Percentiles rank a stretch among this genome's conserved stretches.
These are phyloP conservation scores for Cyprinodon brontotheroides DNA, from an alignment of 2,113 vertebrate genomes.

Conservation along the genomic window DNA sequence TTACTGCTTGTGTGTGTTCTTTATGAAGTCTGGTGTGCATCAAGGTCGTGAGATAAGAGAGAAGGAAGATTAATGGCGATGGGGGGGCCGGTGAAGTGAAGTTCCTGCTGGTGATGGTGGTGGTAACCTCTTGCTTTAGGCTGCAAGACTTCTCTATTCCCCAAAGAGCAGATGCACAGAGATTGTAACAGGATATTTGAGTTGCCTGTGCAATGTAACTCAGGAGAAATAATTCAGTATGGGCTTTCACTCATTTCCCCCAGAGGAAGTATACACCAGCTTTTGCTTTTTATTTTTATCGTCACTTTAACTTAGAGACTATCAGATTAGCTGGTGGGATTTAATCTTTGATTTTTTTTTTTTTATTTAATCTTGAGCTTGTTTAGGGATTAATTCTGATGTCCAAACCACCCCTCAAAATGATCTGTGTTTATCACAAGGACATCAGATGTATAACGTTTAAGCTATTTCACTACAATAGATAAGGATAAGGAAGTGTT, in stretches of 20 bases:
- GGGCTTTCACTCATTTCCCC: constrained; percentile 13
- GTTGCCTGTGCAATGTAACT: constrained; percentile 5
- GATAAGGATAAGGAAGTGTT: background rate
- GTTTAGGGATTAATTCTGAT: constrained; percentile 24
- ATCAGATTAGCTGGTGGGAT: constrained; percentile 3
- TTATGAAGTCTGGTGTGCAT: constrained; percentile 21
- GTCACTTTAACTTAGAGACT: constrained; percentile 7
- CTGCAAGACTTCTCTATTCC: constrained; percentile 15
- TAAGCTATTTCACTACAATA: background rate
- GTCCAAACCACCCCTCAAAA: constrained; percentile 3
- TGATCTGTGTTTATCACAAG: constrained; percentile 7
- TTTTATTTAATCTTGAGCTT: constrained; percentile 30
- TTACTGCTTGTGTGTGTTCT: constrained; percentile 36
- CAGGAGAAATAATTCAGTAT: constrained; percentile 3
- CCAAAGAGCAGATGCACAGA: constrained; percentile 10
- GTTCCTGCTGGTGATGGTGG: constrained; percentile 11
- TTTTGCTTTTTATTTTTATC: constrained; percentile 22
- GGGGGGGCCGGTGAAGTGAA: constrained; percentile 17
- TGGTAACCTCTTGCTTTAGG: constrained; percentile 19
- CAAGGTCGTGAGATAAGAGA: constrained; percentile 22
- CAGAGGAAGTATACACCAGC: constrained; percentile 9
- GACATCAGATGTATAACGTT: constrained; percentile 1
- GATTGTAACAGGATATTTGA: constrained; percentile 4
- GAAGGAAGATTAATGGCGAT: constrained; percentile 17
- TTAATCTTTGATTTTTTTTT: constrained; percentile 29